phyloP scores from a whole-genome alignment of 2,888 invertebrate genomes.

The Barypeithes pellucidus region DNA sequence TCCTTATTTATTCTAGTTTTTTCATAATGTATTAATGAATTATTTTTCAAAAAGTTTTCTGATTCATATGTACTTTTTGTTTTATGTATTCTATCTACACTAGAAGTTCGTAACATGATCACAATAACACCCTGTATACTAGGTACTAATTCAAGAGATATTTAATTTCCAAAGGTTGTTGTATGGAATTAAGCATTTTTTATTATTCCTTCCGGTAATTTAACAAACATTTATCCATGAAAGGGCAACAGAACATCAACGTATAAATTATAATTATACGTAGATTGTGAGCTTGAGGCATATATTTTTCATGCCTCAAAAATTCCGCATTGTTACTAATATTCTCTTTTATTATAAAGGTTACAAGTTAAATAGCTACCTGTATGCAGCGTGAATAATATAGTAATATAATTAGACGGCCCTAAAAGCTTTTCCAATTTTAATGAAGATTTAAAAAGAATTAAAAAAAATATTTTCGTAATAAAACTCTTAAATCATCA shows the following conservation, averaged over 20 bases:
- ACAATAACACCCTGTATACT: too few species aligned
- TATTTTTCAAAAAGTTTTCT: too few species aligned
- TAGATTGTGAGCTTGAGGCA: background rate
- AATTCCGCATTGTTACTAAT: background rate
- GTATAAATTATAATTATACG: background rate
- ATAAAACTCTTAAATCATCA: too few species aligned
- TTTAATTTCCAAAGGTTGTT: too few species aligned
- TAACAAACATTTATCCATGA: background rate
- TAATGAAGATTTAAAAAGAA: background rate
- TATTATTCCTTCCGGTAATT: background rate
- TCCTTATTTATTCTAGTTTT: too few species aligned
- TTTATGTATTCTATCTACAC: too few species aligned
- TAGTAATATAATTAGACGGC: background rate
- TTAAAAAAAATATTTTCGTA: too few species aligned
- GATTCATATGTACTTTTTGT: too few species aligned
- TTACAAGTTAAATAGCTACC: background rate
- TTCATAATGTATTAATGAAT: too few species aligned
- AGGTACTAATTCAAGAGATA: too few species aligned
- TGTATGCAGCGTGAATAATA: background rate
- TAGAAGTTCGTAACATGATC: too few species aligned
- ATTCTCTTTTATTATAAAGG: background rate
- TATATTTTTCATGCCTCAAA: background rate
- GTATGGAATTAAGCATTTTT: background rate
- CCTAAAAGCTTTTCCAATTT: background rate
- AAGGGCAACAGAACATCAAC: background rate